These are phyloP conservation scores for Apistogramma diplotaenia DNA, from an alignment of 2,113 vertebrate species.

Conservation along the genomic window DNA sequence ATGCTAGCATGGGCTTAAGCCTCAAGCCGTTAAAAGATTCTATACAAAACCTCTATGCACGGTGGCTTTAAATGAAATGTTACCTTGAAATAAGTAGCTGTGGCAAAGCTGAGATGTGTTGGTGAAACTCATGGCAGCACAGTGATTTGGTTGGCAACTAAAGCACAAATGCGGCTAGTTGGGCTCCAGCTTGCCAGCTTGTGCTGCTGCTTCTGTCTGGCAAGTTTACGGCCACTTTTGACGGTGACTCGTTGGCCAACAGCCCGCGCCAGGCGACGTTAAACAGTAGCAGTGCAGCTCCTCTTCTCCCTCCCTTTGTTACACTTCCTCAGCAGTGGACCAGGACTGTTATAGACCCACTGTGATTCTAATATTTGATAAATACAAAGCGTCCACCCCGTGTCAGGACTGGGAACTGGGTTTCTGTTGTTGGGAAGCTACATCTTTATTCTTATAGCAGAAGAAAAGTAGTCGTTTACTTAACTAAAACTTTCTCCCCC, in stretches of 20 bases:
- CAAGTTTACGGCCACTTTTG: not conserved
- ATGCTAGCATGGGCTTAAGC: not conserved
- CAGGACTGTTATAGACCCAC: conserved; percentile 12
- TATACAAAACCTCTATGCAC: not conserved
- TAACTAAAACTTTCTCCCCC: not conserved
- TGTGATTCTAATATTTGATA: conserved; percentile 6
- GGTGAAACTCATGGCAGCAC: not conserved
- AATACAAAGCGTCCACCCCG: not conserved
- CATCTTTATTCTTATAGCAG: not conserved
- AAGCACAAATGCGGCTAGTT: conserved; percentile 8
- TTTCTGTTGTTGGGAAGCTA: not conserved
- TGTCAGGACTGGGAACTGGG: not conserved
- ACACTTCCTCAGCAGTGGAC: not conserved
- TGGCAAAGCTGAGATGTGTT: not conserved
- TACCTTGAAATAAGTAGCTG: not conserved
- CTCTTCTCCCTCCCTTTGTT: not conserved
- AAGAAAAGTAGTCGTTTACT: not conserved
- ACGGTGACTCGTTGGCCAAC: not conserved
- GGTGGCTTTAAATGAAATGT: not conserved
- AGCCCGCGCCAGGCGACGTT: not conserved
- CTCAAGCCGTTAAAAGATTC: not conserved
- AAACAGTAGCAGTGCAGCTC: conserved; percentile 2
- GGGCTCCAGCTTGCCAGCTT: not conserved
- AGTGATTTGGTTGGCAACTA: not conserved
- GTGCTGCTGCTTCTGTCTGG: not conserved